Percentiles rank a stretch among this genome's conserved stretches.
These are phyloP conservation scores for Lithophane socia DNA, from an alignment of 2,888 invertebrate genomes.

Conservation along the genomic window DNA sequence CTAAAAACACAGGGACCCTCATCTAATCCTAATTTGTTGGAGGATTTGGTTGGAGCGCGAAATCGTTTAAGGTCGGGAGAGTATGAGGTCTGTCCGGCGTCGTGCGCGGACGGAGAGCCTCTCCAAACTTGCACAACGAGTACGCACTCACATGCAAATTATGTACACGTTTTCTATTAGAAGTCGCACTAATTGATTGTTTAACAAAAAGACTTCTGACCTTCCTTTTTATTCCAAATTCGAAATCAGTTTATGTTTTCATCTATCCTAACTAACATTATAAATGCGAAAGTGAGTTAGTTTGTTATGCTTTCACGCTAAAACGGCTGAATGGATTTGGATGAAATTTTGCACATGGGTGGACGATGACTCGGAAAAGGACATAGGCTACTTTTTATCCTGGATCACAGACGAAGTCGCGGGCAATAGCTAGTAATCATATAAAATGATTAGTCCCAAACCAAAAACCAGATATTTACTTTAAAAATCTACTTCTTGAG, in stretches of 20 bases:
- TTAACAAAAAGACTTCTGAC: not conserved
- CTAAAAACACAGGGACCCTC: slow-evolving; percentile 81
- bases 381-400: too few species aligned
- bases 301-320: too few species aligned
- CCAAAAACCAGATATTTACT: slow-evolving; percentile 14
- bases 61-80: slow-evolving; percentile 75
- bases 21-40: slow-evolving; percentile 85
- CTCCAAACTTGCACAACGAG: slow-evolving; percentile 62
- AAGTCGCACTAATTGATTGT: not conserved
- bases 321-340: too few species aligned
- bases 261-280: too few species aligned
- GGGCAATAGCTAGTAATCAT: not conserved
- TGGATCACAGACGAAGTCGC: too few species aligned
- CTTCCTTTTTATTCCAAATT: not conserved
- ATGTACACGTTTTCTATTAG: slow-evolving; percentile 22
- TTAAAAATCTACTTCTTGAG: slow-evolving; percentile 13
- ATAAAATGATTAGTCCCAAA: not conserved
- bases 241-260: not conserved
- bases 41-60: slow-evolving; percentile 79
- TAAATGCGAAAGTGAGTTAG: too few species aligned
- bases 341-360: too few species aligned
- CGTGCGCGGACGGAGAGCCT: slow-evolving; percentile 56
- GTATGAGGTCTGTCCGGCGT: slow-evolving; percentile 60
- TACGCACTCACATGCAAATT: slow-evolving; percentile 65
- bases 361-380: too few species aligned